Evolutionary conservation across 2,797 vertebrate genomes (phyloP).

Genomic region (Enteromius mattozi): DNA sequence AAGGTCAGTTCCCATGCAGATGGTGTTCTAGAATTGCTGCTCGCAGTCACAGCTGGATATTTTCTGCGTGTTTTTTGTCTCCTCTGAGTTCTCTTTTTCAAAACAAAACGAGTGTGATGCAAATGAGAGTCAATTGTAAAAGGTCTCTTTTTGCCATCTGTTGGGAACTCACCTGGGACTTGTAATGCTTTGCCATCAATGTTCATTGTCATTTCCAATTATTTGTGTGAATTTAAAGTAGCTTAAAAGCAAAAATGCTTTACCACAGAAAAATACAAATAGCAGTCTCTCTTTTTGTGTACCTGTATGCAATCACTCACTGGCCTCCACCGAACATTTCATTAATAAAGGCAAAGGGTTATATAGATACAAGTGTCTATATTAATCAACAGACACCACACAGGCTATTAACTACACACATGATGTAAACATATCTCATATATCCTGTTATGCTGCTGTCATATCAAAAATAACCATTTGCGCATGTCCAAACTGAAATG

Average conservation of each 20-base stretch:
- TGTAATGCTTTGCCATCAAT: slow-evolving; percentile 45
- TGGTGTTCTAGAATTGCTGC: slow-evolving; percentile 39
- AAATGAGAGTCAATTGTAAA: slow-evolving; percentile 56
- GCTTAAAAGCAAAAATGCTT: slow-evolving; percentile 36
- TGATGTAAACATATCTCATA: neutral
- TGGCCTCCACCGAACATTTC: neutral
- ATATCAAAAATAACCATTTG: neutral
- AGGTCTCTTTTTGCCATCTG: slow-evolving; percentile 57
- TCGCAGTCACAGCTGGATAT: slow-evolving; percentile 46
- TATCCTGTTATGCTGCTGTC: neutral
- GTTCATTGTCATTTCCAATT: slow-evolving; percentile 56
- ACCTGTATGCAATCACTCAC: neutral
- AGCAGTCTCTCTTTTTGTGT: neutral
- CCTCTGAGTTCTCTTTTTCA: slow-evolving; percentile 32
- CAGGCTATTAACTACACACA: neutral
- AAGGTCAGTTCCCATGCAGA: slow-evolving; percentile 54
- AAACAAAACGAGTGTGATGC: slow-evolving; percentile 51
- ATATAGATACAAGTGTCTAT: neutral
- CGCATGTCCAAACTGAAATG: neutral
- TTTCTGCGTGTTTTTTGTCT: slow-evolving; percentile 37
- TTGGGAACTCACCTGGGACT: slow-evolving; percentile 58
- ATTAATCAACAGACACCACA: neutral
- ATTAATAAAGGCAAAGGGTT: neutral
- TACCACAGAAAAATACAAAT: slow-evolving; percentile 5
- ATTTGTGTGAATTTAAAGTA: slow-evolving; percentile 47